Evolutionary conservation across 2,797 vertebrate genomes (phyloP).

Genomic region (Hylomyscus alleni): DNA sequence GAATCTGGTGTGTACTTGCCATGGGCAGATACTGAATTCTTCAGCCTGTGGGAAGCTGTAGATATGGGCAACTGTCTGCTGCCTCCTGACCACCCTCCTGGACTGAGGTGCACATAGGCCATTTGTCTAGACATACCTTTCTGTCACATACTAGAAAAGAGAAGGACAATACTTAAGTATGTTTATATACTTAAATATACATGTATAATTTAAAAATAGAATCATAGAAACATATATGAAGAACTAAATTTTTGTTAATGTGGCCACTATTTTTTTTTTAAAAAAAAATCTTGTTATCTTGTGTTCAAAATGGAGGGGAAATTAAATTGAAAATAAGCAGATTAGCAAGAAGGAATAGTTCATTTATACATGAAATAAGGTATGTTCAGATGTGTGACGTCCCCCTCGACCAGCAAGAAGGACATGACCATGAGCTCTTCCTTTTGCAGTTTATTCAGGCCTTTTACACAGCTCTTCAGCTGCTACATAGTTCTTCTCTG

Average conservation of each 20-base stretch:
- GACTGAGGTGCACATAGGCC: neutral
- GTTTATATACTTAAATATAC: neutral
- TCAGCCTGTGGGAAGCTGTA: neutral
- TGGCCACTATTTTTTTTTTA: neutral
- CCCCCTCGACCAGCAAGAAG: too few species aligned
- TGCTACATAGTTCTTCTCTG: too few species aligned
- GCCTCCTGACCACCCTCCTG: neutral
- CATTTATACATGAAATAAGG: neutral
- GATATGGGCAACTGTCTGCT: constrained; percentile 12
- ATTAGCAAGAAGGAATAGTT: neutral
- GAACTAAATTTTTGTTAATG: neutral
- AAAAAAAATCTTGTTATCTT: neutral
- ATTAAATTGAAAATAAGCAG: neutral
- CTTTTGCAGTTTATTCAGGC: too few species aligned
- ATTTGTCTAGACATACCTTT: neutral
- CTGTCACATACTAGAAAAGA: neutral
- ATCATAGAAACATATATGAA: neutral
- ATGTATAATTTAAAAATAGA: neutral
- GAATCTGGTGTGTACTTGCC: neutral
- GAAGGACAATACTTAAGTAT: neutral
- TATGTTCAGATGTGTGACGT: neutral
- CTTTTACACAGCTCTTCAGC: too few species aligned
- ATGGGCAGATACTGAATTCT: constrained; percentile 24
- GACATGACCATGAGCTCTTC: too few species aligned
- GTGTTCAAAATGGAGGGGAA: neutral